Base-by-base conservation (phyloP, 1,140 invertebrate genomes). In the Tenebrio molitor region DNA sequence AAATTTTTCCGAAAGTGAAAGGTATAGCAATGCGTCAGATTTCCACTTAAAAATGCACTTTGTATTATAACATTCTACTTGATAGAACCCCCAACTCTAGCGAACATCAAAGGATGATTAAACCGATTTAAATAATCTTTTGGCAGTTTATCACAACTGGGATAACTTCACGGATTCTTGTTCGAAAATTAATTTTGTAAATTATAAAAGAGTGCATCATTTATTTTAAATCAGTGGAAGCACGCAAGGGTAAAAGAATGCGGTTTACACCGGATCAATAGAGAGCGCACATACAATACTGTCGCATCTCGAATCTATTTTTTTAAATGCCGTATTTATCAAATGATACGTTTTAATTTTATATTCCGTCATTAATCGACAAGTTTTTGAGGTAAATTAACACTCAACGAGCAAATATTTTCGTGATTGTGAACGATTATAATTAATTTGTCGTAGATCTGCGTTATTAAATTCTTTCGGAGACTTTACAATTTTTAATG, bases 181-280 rank as follows among this genome's bases (percentile, higher is more conserved):
- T 3, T 39, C 36, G 36, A 39, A 29, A n/a, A 25, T 14, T 29
- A 14, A 58, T 58, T 21, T 58, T 58, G 23, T 29, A 58, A 58
- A 58, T 58, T 58, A 58, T 34, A 21, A 58, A 14, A 58, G 14
- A 21, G 23, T 29, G n/a, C 19, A n/a, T n/a, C 8, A 29, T 58
- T 58, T 15, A 58, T 10, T 58, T 14, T n/a, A 19, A 50, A 50
- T 50, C 44, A n/a, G 44, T 34, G 50, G 12, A 15, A 12, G n/a
- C 21, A 58, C 50, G 50, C 50, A 58, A 17, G 10, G 50, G n/a
- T 29, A 58, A 58, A 58, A 58, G 50, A 29, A 58, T 58, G 50
- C 12, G 50, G 50, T 58, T 58, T 58, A 12, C 4, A 50, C 3
- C 50, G n/a, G 50, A 58, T 58, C 50, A 29, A 58, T 58, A 58